These are phyloP conservation scores for Clupea harengus DNA, from an alignment of 2,113 vertebrate genomes.

Conservation along the genomic window DNA sequence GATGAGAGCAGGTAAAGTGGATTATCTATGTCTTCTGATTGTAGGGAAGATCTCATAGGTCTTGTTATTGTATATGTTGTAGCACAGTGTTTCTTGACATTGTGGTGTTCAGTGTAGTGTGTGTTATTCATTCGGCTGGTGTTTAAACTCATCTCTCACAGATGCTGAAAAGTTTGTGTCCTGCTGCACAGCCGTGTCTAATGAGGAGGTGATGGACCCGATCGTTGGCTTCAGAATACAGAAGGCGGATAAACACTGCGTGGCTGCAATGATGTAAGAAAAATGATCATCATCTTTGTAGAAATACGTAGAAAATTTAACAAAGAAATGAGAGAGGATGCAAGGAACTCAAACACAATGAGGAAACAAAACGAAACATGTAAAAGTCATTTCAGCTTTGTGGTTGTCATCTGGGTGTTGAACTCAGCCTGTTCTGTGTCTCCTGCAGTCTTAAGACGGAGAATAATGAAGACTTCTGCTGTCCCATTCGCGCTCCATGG, in stretches of 20 bases:
- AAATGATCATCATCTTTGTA: too few species aligned
- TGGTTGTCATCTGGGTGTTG: too few species aligned
- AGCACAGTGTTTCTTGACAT: background rate
- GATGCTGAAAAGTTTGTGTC: background rate
- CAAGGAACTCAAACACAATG: too few species aligned
- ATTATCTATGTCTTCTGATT: background rate
- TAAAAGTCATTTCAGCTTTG: too few species aligned
- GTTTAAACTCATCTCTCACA: background rate
- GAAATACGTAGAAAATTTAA: too few species aligned
- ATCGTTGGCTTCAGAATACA: background rate
- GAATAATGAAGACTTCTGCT: too few species aligned
- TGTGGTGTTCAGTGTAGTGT: background rate
- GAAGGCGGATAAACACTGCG: background rate
- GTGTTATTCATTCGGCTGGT: background rate
- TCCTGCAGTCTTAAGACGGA: too few species aligned
- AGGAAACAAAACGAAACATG: too few species aligned
- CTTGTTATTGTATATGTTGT: background rate
- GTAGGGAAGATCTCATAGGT: background rate
- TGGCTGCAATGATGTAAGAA: background rate
- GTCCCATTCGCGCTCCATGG: too few species aligned
- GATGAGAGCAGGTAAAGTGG: background rate
- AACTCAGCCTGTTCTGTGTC: too few species aligned
- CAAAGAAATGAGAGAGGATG: too few species aligned
- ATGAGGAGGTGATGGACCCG: background rate
- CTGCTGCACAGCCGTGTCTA: background rate